Conservation (phyloP, 1,140 invertebrate species). For the Drosophila santomea region DNA sequence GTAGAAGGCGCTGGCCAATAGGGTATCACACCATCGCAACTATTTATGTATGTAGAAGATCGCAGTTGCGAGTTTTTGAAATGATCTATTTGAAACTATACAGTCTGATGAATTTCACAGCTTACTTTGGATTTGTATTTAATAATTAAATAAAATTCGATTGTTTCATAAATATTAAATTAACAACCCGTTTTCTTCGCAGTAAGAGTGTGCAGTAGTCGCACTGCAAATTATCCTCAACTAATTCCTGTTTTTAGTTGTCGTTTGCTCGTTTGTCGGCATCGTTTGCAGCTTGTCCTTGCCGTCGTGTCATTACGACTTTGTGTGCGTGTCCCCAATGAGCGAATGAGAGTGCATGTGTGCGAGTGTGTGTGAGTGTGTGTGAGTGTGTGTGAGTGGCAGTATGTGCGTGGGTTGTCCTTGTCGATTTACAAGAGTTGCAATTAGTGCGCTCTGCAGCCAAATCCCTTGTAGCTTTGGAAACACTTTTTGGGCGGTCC, state of each 20-base stretch:
- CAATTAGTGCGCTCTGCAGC: conserved; percentile 74
- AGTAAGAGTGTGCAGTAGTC: conserved; percentile 13
- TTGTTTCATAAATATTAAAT: no score
- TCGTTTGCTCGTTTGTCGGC: conserved; percentile 49
- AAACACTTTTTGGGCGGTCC: conserved; percentile 52
- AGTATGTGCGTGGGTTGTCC: conserved; percentile 46
- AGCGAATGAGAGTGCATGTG: conserved; percentile 4
- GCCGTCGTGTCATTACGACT: conserved; percentile 72
- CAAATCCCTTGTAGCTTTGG: conserved; percentile 73
- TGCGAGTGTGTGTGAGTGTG: conserved; percentile 9
- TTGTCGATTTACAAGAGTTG: conserved; percentile 81
- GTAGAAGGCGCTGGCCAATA: not conserved
- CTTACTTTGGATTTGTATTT: no score
- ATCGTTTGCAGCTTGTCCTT: conserved; percentile 66
- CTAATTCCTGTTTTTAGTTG: conserved; percentile 55
- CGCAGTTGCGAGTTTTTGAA: no score
- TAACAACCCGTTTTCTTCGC: no score
- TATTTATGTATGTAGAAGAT: not conserved
- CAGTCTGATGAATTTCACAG: no score
- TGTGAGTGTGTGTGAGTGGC: not conserved
- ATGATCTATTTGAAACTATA: no score
- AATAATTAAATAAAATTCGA: no score
- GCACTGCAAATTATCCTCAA: not conserved
- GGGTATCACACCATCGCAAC: conserved; percentile 4
- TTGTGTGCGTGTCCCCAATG: conserved; percentile 42